Base-by-base conservation (phyloP, 2,797 vertebrate species). In the Oreochromis grahami region DNA sequence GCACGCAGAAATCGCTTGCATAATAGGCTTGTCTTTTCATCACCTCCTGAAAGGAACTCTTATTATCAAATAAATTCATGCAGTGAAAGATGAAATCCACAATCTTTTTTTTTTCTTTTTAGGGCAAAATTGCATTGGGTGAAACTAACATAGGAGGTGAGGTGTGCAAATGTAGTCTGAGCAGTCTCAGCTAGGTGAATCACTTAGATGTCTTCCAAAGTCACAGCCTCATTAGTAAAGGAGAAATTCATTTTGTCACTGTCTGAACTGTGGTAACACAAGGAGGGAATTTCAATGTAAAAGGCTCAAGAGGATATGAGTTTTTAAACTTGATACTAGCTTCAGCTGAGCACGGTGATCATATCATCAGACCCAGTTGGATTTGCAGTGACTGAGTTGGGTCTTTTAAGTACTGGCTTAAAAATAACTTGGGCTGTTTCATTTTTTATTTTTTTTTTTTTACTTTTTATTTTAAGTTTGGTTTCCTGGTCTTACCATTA, bases 1-100 rank as follows among this genome's bases (percentile, higher is more conserved):
- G 24, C 15, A 32, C 1, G 2, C 15, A 74, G 43, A 29, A 12
- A 68, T 68, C 0, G 8, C 38, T 68, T 0, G 0, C 34, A 13
- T 38, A 65, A 68, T 8, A 43, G 63, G n/a, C 36, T 68, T 8
- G n/a, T 68, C 63, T 72, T 72, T 72, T 19, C 41, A 72, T 72
- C 41, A 29, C 41, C 65, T 48, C 41, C 24, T 26, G 24, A 45
- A 72, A 72, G 24, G 43, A 72, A 48, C 24, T 48, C 43, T 2
- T 72, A 72, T 48, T 72, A 72, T 48, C 17, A 72, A 72, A 72
- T 72, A 45, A 72, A 29, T 72, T 17, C 24, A 48, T 48, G 24
- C 9, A 29, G 41, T 17, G 11, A 32, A 9, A 51, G 7, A 79
- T n/a, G n/a, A 56, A 58, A 56, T 55, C 36, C 52, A 13, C 2